Base-by-base conservation (phyloP, 2,888 invertebrate genomes). In the Drosophila mimetica region DNA sequence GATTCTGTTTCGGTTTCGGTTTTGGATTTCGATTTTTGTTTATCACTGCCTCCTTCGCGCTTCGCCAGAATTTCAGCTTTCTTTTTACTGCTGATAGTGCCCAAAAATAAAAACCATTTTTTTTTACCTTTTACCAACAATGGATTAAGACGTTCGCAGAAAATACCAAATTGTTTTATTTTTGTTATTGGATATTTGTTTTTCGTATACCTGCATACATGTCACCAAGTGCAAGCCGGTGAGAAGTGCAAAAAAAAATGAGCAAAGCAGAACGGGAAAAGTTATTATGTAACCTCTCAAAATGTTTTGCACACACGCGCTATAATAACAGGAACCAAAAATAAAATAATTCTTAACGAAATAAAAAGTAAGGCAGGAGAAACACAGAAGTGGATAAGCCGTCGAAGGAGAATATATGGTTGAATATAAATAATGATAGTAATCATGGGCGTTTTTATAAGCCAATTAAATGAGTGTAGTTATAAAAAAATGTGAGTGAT, bases 271-370 rank as follows among this genome's bases (percentile, higher is more conserved):
- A 65, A 65, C 32, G 57, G 22, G 16, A 58, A 57, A 70, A 67
- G 32, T 50, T 59, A 59, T 66, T 71, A 72, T 72, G 57, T 70
- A 72, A 83, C 74, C 36, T 57, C 42, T 39, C 25, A 37, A 59
- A 42, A 13, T n/a, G 14, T 22, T 41, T 39, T 25, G n/a, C 34
- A 32, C 34, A 36, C 51, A 44, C 28, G 30, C 20, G 39, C 37
- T 47, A 64, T 44, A 51, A 46, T 37, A 58, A 30, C 13, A 32
- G 42, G 11, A 48, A 47, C 39, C n/a, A n/a, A 42, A 64, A 14
- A 34, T 42, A 9, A 64, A 48, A 48, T 34, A 64, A 64, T 34
- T 50, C 11, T n/a, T 22, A 2, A 18, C 13, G 39, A 28, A 37
- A 42, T 36, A 16, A 25, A 48, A 16, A 51, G 34, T 20, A 30